These are phyloP conservation scores for Glossosoma conforme DNA, from an alignment of 1,140 invertebrate species.

Conservation along the genomic window DNA sequence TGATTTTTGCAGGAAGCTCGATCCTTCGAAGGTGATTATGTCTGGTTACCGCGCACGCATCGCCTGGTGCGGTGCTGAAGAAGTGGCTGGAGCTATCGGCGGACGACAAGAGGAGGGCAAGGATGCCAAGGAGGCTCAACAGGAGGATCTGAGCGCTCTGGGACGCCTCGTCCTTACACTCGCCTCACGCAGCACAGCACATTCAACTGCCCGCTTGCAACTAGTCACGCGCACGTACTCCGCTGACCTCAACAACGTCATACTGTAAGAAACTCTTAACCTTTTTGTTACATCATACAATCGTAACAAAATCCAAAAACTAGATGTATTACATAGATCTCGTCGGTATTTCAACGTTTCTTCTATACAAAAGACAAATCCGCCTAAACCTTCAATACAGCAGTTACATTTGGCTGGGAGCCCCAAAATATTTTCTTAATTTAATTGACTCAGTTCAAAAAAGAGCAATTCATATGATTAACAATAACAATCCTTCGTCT, in stretches of 20 bases:
- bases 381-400: no score
- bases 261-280: conserved; percentile 81
- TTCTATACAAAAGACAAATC: no score
- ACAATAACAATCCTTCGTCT: no score
- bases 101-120: neutral
- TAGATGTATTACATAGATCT: no score
- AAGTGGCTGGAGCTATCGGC: conserved; percentile 29
- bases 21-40: conserved; percentile 88
- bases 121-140: conserved; percentile 49
- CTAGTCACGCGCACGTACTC: conserved; percentile 87
- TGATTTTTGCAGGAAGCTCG: conserved; percentile 67
- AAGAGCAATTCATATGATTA: no score
- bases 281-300: no score
- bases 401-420: no score
- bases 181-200: conserved; percentile 81
- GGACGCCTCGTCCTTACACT: conserved; percentile 89
- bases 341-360: no score
- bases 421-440: no score
- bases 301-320: no score
- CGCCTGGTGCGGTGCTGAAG: conserved; percentile 40
- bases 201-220: conserved; percentile 78
- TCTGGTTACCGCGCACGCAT: conserved; percentile 64
- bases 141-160: conserved; percentile 88
- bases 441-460: no score
- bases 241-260: conserved; percentile 87